Base-by-base conservation (phyloP, 1,140 invertebrate species). In the Lordiphosa collinella region DNA sequence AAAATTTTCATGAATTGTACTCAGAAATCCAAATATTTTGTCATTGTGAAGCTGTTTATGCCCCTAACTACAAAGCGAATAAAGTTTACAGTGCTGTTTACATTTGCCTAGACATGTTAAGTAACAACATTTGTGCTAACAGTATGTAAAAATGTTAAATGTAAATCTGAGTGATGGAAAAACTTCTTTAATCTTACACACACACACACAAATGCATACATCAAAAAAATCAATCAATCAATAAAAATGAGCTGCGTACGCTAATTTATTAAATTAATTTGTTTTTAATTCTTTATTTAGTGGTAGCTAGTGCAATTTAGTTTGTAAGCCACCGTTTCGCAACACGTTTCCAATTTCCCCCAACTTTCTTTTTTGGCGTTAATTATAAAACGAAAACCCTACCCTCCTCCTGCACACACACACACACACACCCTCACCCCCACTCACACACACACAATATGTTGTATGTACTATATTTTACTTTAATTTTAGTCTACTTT, bases 261-360 rank as follows among this genome's bases (percentile, higher is more conserved):
- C 70, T 80, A 80, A 84, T 85, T 85, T 79, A 85, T 85, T 86
- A 76, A 86, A 76, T 82, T 64, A 72, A 76, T 72, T 86, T 78
- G 76, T 76, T 79, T 85, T 84, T 87, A 85, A 85, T 79, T 85
- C 67, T 76, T 87, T 84, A 84, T 87, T 79, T 87, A 87, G 84
- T 87, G 74, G 86, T 87, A 87, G 85, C 85, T 87, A 87, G 85
- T 87, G 85, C 85, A 87, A 87, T 87, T 87, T 87, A 87, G 84
- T 84, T 55, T 54, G 62, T 80, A 66, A 70, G 51, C 64, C 49
- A 53, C 64, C 55, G 29, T 48, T 41, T 60, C 46, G 38, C 60
- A 40, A 12, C 38, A 40, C 13, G 31, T 18, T 16, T 25, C 36
- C 25, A 32, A 50, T n/a, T 47, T 66, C 44, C 57, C 55, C 60